Evolutionary conservation across 1,140 invertebrate genomes (phyloP), one percentile per base, ranked within the genome.

Genomic region (Meloidogyne chitwoodi): DNA sequence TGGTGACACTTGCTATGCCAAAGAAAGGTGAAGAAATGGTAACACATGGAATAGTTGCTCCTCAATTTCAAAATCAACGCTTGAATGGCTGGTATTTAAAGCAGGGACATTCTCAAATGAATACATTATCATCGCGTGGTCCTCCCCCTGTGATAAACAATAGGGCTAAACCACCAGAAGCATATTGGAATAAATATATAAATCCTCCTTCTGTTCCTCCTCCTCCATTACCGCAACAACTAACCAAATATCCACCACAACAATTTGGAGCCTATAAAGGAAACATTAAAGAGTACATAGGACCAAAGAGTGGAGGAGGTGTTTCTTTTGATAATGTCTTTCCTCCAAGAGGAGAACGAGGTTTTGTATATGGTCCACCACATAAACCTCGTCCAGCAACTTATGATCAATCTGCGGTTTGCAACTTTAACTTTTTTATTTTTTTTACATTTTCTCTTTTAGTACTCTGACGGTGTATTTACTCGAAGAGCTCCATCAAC

Each of bases 1-100:
- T 66, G 22, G 56, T 83, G 8, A 72, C 74, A 12, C 44, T 65
- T 12, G 82, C 82, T 31, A 82, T 74, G n/a, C 82, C 82, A 12
- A 83, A 81, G 70, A 56, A 67, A 67, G 24, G 27, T 29, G 71
- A 69, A 56, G 48, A 56, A 56, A 22, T n/a, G 8, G 34, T 38
- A 22, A 56, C 48, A 56, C 48, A 19, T 8, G 48, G 48, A 22
- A 56, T 56, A 8, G n/a, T 22, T 56, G 4, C 48, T 5, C 19
- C 48, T 56, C n/a, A 19, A n/a, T n/a, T 56, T 4, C 48, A 56
- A 56, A 56, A 56, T 56, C 48, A 56, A 22, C 48, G 48, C 6
- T 1, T 4, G 16, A 56, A 8, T 56, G 48, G 48, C n/a, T 56
- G 12, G 19, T n/a, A n/a, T 56, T n/a, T 14, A 56, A 56, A 56